Evolutionary conservation across 2,113 vertebrate species (phyloP).

Genomic region (Phaethon lepturus): DNA sequence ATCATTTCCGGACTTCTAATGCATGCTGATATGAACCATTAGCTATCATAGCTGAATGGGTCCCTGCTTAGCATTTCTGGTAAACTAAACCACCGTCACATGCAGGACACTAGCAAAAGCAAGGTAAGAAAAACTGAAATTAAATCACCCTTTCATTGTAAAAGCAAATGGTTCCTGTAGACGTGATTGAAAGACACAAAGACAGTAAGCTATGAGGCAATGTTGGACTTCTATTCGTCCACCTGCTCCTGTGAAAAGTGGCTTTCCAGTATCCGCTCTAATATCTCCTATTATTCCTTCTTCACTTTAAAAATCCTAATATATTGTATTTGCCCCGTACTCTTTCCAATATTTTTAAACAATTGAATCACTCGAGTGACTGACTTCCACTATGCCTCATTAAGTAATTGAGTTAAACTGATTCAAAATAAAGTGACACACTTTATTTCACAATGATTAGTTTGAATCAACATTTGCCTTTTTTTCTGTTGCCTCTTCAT

Average conservation of each 20-base stretch:
- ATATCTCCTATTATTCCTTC: background rate
- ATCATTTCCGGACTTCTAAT: background rate
- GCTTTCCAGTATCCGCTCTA: background rate
- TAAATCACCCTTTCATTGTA: background rate
- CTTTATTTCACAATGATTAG: conserved; percentile 44
- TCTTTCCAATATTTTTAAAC: conserved; percentile 48
- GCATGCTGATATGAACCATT: background rate
- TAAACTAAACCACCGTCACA: background rate
- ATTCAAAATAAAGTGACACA: conserved; percentile 61
- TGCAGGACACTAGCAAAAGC: background rate
- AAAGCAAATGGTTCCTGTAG: background rate
- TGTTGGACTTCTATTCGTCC: background rate
- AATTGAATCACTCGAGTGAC: conserved; percentile 2
- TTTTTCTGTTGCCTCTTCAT: background rate
- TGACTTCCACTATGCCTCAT: conserved; percentile 45
- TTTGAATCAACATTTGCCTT: conserved; percentile 55
- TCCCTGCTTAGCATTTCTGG: background rate
- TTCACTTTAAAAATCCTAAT: background rate
- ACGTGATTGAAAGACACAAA: background rate
- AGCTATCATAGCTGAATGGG: background rate
- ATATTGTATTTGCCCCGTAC: background rate
- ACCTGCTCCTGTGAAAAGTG: background rate
- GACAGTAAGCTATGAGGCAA: background rate
- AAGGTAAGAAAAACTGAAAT: conserved; percentile 10
- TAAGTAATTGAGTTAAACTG: conserved; percentile 59